phyloP scores from a whole-genome alignment of 2,113 vertebrate species.

The Lipotes vexillifer region DNA sequence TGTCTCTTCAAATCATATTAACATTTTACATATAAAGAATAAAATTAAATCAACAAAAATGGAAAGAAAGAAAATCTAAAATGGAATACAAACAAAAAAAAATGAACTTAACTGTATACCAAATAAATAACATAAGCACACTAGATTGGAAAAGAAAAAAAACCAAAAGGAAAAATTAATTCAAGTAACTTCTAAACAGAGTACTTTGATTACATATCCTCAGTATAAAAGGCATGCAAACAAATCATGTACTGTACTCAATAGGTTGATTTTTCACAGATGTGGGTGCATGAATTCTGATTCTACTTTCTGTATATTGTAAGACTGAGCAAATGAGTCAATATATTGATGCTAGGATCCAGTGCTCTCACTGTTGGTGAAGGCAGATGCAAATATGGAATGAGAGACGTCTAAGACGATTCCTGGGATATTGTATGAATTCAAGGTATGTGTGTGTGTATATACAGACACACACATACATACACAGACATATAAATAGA shows the following conservation, averaged over 20 bases:
- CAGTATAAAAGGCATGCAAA: background rate
- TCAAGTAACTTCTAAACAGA: background rate
- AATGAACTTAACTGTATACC: background rate
- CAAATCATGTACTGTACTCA: background rate
- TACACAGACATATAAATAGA: background rate
- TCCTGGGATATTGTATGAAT: background rate
- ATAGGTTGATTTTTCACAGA: background rate
- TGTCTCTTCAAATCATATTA: background rate
- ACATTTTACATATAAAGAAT: constrained; percentile 11
- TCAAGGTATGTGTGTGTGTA: background rate
- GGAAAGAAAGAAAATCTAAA: constrained; percentile 28
- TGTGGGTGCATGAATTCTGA: background rate
- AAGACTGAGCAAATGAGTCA: constrained; percentile 9
- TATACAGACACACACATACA: background rate
- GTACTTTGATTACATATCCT: background rate
- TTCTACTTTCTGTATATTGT: background rate
- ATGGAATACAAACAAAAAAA: background rate
- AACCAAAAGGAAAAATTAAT: background rate
- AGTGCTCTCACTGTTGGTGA: background rate
- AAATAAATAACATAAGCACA: background rate
- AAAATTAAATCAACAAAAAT: background rate
- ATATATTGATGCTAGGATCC: background rate
- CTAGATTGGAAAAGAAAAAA: background rate
- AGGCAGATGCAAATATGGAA: background rate
- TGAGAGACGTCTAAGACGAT: background rate